phyloP scores from a whole-genome alignment of 2,113 vertebrate species.

The Tragelaphus strepsiceros region DNA sequence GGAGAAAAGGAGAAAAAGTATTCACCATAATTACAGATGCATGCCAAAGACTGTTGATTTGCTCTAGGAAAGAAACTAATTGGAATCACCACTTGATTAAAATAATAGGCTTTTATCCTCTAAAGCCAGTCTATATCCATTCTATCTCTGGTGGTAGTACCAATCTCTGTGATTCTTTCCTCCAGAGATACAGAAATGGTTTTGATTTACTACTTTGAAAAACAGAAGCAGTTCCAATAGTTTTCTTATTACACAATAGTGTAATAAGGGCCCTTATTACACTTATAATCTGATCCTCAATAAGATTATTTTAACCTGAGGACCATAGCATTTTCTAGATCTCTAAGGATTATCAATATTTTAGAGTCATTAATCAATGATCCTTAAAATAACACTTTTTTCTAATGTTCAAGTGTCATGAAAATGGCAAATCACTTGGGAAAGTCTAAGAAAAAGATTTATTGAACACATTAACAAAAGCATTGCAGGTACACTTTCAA shows the following conservation, averaged over 20 bases:
- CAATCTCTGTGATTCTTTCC: background rate
- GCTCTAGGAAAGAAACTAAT: background rate
- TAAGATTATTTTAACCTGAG: background rate
- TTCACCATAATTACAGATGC: background rate
- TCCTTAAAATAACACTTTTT: background rate
- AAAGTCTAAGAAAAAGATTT: background rate
- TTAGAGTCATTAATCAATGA: constrained; percentile 4
- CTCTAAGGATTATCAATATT: background rate
- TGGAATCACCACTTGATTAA: background rate
- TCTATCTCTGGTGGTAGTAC: background rate
- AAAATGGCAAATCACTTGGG: background rate
- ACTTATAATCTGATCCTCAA: background rate
- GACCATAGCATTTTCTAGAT: background rate
- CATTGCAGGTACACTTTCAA: background rate
- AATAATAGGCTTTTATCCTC: background rate
- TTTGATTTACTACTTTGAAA: constrained; percentile 7
- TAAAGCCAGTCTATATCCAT: background rate
- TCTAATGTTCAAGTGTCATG: background rate
- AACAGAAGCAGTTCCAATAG: background rate
- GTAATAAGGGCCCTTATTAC: background rate
- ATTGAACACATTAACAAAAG: background rate
- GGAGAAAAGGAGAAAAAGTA: background rate
- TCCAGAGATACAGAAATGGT: background rate
- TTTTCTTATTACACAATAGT: background rate
- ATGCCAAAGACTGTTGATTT: background rate